These are phyloP conservation scores for Dryomyza anilis DNA, from an alignment of 2,888 invertebrate species.

Conservation along the genomic window DNA sequence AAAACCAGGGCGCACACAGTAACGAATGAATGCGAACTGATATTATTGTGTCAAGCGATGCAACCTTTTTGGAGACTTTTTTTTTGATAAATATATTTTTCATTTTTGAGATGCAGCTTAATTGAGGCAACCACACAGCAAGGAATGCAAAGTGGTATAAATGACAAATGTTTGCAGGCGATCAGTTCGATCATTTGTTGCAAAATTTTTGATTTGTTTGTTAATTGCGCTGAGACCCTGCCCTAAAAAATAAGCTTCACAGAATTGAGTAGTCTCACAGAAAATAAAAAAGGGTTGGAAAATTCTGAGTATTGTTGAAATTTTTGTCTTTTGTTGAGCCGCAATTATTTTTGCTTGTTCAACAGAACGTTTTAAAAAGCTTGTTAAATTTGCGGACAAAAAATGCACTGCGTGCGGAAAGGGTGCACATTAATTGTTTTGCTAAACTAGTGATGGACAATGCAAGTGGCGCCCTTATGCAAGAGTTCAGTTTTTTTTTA, in stretches of 20 bases:
- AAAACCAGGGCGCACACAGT: background rate
- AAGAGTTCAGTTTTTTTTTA: background rate
- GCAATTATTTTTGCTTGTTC: conserved; percentile 8
- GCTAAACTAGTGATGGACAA: background rate
- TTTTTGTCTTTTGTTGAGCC: conserved; percentile 23
- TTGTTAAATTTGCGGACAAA: conserved; percentile 3
- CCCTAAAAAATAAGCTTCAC: too few species aligned
- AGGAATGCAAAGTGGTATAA: conserved; percentile 38
- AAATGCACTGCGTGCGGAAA: background rate
- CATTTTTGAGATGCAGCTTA: background rate
- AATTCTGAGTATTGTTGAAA: background rate
- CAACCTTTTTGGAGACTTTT: conserved; percentile 6
- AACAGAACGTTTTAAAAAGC: conserved; percentile 8
- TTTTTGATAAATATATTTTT: background rate
- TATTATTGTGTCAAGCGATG: conserved; percentile 16
- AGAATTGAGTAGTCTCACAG: too few species aligned
- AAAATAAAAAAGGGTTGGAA: background rate
- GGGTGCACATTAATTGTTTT: background rate
- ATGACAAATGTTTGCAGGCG: conserved; percentile 38
- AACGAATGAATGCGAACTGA: background rate
- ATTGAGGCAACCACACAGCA: conserved; percentile 20
- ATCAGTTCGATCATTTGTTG: too few species aligned
- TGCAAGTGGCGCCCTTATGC: background rate
- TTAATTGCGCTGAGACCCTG: conserved; percentile 2
- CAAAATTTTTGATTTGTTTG: too few species aligned